Evolutionary conservation across 2,797 vertebrate species (phyloP).

Genomic region (Cirrhinus molitorella): DNA sequence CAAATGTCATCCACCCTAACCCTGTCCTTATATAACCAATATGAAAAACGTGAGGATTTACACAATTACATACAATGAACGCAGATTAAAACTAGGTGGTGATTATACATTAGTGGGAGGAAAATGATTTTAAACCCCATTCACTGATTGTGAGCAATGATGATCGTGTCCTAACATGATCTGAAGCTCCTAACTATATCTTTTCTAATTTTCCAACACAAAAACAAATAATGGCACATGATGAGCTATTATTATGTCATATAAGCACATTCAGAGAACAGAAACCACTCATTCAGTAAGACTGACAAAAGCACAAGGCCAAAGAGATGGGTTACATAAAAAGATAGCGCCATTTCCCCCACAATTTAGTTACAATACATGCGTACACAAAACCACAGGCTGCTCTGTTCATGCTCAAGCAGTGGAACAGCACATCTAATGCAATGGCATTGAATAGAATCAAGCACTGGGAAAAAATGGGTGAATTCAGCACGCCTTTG

Average conservation of each 20-base stretch:
- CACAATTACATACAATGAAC: not conserved
- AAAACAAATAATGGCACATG: slow-evolving; percentile 9
- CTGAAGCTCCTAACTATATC: not conserved
- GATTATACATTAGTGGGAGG: not conserved
- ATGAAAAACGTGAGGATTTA: not conserved
- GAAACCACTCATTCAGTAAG: slow-evolving; percentile 20
- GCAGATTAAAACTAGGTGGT: not conserved
- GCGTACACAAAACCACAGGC: slow-evolving; percentile 33
- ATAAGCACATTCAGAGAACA: slow-evolving; percentile 3
- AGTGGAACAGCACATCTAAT: slow-evolving; percentile 17
- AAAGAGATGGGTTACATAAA: slow-evolving; percentile 30
- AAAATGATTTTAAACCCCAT: not conserved
- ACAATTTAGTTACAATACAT: slow-evolving; percentile 15
- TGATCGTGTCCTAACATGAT: slow-evolving; percentile 14
- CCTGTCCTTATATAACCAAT: not conserved
- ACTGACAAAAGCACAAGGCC: slow-evolving; percentile 45
- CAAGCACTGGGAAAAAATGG: not conserved
- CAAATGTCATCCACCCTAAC: not conserved
- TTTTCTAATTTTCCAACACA: not conserved
- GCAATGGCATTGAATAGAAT: slow-evolving; percentile 11
- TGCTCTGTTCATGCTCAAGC: slow-evolving; percentile 34
- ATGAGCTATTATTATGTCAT: slow-evolving; percentile 12
- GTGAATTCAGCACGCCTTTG: too few species aligned
- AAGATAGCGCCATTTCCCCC: not conserved
- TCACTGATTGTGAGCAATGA: not conserved